Base-by-base conservation (phyloP, 2,113 vertebrate genomes). In the Hyaena hyaena region DNA sequence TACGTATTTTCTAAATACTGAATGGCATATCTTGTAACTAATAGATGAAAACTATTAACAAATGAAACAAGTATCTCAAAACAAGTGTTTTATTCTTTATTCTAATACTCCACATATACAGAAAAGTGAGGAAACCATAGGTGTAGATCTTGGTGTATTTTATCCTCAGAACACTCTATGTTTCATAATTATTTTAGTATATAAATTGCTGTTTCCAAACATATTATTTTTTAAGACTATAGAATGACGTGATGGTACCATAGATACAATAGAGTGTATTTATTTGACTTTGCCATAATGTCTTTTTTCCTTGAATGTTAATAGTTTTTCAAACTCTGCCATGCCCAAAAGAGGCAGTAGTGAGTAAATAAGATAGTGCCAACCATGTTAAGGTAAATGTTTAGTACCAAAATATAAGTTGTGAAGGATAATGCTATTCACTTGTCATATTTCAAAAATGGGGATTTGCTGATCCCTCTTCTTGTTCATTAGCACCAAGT, bases 211-310 rank as follows among this genome's bases (percentile, higher is more conserved):
- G 16, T 87, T 95, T 96, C 35, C 74, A 95, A 86, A 28, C 84
- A 77, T 28, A 66, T 71, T 92, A 68, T 73, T 92, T 93, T 77
- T 92, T 77, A 95, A 90, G 63, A 31, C 65, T 58, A 76, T 96
- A 48, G 35, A 35, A 90, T 76, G 69, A 92, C 31, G 53, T 79
- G 43, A 50, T 77, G 43, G 33, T 81, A 69, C 96, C 61, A 69
- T 79, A 92, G 28, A 79, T 91, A 93, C 43, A 69, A 48, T 35
- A n/a, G 39, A 69, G 10, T 83, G 73, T 73, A n/a, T 4, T 79
- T 92, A 83, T 94, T 96, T 92, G 55, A 84, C 24, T 88, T 97
- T 88, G 35, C 33, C 43, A 88, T 65, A 92, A 89, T 39, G 69
- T 31, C 7, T 92, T 87, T 81, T 90, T 84, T 17, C 45, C 26